These are phyloP conservation scores for Pomatorhinus ruficollis DNA, from an alignment of 2,113 vertebrate genomes.

Conservation along the genomic window DNA sequence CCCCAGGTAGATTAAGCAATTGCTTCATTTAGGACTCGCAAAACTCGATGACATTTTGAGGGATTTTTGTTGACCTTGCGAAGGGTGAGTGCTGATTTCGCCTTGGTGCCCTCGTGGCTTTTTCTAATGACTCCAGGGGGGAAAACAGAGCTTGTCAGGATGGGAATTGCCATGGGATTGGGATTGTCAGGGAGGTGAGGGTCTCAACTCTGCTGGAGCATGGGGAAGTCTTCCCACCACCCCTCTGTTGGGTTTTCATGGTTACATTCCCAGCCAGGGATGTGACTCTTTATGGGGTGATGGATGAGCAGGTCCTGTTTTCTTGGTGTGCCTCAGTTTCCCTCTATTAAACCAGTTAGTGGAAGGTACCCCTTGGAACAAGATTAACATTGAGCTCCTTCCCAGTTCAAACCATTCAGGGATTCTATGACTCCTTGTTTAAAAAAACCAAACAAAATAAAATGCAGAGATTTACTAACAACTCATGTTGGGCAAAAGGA, in stretches of 20 bases:
- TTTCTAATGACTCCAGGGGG: neutral
- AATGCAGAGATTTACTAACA: neutral
- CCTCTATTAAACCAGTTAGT: neutral
- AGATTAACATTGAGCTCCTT: neutral
- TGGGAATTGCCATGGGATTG: neutral
- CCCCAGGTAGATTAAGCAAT: conserved; percentile 71
- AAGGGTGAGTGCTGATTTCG: neutral
- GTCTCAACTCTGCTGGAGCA: neutral
- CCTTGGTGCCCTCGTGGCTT: accelerated
- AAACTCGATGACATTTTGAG: conserved; percentile 56
- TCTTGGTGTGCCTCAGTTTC: neutral
- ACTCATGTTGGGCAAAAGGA: accelerated
- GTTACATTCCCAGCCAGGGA: neutral
- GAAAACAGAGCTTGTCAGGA: neutral
- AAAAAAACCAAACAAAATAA: neutral
- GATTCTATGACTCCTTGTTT: neutral
- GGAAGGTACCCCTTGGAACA: neutral
- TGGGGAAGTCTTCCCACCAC: neutral
- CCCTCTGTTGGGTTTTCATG: neutral
- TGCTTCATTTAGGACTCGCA: conserved; percentile 70
- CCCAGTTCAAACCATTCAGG: neutral
- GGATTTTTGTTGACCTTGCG: conserved; percentile 56
- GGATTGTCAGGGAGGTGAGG: neutral
- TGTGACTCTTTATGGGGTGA: neutral
- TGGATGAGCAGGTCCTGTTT: neutral